phyloP scores from a whole-genome alignment of 2,888 invertebrate genomes.

The Atrina japonica region DNA sequence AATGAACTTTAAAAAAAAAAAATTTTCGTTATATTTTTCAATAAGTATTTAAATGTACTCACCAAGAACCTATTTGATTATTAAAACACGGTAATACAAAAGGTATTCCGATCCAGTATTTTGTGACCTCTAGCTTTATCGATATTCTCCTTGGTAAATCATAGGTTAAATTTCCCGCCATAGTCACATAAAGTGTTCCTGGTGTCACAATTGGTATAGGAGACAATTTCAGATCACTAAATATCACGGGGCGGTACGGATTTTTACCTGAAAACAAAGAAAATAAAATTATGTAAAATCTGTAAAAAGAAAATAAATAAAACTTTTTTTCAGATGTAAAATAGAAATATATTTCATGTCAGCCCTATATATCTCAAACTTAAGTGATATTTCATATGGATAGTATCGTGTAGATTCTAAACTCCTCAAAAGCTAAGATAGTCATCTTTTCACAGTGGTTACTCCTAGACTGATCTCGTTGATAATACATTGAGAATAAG shows the following conservation, averaged over 20 bases:
- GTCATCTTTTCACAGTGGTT: too few species aligned
- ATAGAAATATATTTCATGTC: too few species aligned
- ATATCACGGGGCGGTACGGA: constrained; percentile 63
- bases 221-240: constrained; percentile 64
- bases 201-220: constrained; percentile 74
- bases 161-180: constrained; percentile 70
- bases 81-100: constrained; percentile 75
- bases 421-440: too few species aligned
- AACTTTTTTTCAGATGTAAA: too few species aligned
- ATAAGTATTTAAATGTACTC: constrained; percentile 44
- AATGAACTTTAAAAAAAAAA: background rate
- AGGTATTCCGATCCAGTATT: constrained; percentile 74
- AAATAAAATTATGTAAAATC: background rate
- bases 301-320: background rate
- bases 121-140: constrained; percentile 71
- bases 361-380: too few species aligned
- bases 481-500: too few species aligned
- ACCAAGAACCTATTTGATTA: constrained; percentile 75
- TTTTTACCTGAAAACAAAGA: constrained; percentile 61
- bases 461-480: too few species aligned
- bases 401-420: too few species aligned
- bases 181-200: constrained; percentile 71
- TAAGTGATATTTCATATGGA: too few species aligned
- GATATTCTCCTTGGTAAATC: constrained; percentile 69
- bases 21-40: background rate